Evolutionary conservation across 2,888 invertebrate species (phyloP).

Genomic region (Cyaniris semiargus): DNA sequence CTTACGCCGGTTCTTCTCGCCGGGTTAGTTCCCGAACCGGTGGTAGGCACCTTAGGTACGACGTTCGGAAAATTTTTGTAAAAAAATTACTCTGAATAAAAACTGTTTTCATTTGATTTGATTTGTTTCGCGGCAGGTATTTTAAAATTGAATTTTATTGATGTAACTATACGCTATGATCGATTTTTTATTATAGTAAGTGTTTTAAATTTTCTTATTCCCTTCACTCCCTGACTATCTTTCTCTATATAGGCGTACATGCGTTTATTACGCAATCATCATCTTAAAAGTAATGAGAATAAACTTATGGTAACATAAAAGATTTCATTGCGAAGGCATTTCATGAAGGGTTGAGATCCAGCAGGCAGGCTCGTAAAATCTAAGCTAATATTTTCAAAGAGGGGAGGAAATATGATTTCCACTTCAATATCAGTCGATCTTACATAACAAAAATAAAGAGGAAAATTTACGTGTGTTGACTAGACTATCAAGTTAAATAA

Average conservation of each 20-base stretch:
- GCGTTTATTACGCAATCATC: not conserved
- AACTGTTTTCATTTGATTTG: too few relatives aligned
- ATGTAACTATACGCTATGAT: too few relatives aligned
- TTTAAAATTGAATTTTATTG: too few relatives aligned
- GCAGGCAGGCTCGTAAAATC: conserved; percentile 28
- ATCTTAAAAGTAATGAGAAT: conserved; percentile 3
- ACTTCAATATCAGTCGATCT: conserved; percentile 16
- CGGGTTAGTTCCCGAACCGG: too few relatives aligned
- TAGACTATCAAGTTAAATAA: not conserved
- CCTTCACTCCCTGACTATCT: not conserved
- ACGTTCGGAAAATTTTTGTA: too few relatives aligned
- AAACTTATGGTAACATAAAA: conserved; percentile 27
- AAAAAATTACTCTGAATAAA: too few relatives aligned
- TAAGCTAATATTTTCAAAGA: conserved; percentile 26
- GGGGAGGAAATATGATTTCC: conserved; percentile 25
- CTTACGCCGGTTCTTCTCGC: too few relatives aligned
- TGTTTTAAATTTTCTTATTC: not conserved
- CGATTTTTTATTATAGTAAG: not conserved
- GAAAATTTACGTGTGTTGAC: not conserved
- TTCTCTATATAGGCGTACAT: not conserved
- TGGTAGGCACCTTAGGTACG: too few relatives aligned
- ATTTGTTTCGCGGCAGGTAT: not conserved
- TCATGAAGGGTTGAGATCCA: conserved; percentile 26
- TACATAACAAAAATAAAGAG: not conserved
- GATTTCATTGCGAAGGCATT: conserved; percentile 21